Conservation (phyloP, 2,113 vertebrate genomes). For the Macaca fascicularis region T2T-MFA8v1.1 NC_088392.1:78171001-78171500, state of each 20-base stretch:
- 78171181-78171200: background rate
- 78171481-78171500: background rate
- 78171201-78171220: background rate
- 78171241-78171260: background rate
- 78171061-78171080: background rate
- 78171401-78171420: background rate
- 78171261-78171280: background rate
- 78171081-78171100: background rate
- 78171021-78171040: background rate
- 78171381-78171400: background rate
- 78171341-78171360: background rate
- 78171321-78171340: background rate
- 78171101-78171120: background rate
- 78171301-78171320: background rate
- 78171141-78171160: background rate
- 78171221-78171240: background rate
- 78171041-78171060: background rate
- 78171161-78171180: background rate
- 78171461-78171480: background rate
- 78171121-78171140: background rate
- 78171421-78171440: background rate
- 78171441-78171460: background rate
- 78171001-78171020: background rate
- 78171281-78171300: background rate
- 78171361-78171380: background rate